phyloP scores from a whole-genome alignment of 2,113 vertebrate genomes.

The Uria lomvia region DNA sequence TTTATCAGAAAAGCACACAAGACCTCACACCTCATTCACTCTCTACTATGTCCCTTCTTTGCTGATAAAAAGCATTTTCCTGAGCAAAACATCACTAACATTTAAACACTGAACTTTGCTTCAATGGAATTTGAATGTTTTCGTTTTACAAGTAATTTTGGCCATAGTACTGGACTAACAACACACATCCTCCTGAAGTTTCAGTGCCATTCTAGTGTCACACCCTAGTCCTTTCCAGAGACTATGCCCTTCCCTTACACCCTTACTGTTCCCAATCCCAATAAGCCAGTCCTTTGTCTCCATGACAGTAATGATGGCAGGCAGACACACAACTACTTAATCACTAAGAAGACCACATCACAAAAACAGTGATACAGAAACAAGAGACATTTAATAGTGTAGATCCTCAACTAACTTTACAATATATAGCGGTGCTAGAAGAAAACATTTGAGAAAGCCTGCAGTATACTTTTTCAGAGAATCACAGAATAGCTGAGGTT shows the following conservation, averaged over 20 bases:
- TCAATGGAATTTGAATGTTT: background rate
- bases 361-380: background rate
- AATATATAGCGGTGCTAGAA: background rate
- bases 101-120: background rate
- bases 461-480: background rate
- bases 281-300: background rate
- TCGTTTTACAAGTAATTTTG: background rate
- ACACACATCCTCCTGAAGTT: background rate
- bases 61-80: background rate
- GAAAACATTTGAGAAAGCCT: background rate
- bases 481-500: background rate
- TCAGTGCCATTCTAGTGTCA: background rate
- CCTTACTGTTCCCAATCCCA: background rate
- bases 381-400: background rate
- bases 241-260: background rate
- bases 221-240: background rate
- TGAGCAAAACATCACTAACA: background rate
- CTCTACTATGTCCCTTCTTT: background rate
- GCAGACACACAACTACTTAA: background rate
- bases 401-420: background rate
- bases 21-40: background rate
- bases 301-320: background rate
- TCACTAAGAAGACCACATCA: background rate
- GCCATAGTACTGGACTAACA: background rate
- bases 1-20: background rate